Evolutionary conservation across 2,888 invertebrate species (phyloP), one percentile per base, ranked within the genome.

Genomic region (Drosophila paranaensis): DNA sequence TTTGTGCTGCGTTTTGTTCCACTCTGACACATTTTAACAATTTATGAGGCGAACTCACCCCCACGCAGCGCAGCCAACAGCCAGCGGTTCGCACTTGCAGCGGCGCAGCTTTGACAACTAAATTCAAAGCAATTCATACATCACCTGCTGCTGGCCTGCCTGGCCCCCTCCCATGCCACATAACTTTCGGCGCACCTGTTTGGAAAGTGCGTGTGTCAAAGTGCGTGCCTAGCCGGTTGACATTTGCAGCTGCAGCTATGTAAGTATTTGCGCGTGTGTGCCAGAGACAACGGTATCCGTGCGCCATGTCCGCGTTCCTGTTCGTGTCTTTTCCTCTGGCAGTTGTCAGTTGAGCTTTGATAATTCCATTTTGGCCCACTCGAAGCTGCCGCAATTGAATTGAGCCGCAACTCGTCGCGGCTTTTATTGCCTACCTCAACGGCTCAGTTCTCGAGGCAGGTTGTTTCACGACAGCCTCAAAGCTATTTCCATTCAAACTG

Each of bases 41-140:
- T 91, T 90, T 90, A 90, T 90, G 91, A 91, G 79, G 53, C 65
- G 64, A 53, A 48, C 60, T 61, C 67, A 55, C 62, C 62, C 40
- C 54, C 54, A 40, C 54, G 40, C 56, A 54, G 27, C 53, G 6
- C 30, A 6, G 33, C 13, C 58, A 20, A 20, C 20, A 20, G 20
- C 20, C 20, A 20, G 20, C 20, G 2, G 33, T 8, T 56, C 39
- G 16, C 45, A 53, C 53, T 56, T 35, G 37, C 71, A 16, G 60
- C 65, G 20, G 40, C 37, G 66, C 55, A 53, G 68, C 86, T 87
- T 89, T 91, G 90, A 90, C 91, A 91, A 90, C 90, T 91, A 91
- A 91, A 91, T 91, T 91, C 83, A 88, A 86, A 89, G 88, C 90
- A 90, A 91, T 91, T 89, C 91, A 83, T 79, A 77, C 88, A 80